phyloP scores from a whole-genome alignment of 2,888 invertebrate genomes.

The Spodoptera picta region DNA sequence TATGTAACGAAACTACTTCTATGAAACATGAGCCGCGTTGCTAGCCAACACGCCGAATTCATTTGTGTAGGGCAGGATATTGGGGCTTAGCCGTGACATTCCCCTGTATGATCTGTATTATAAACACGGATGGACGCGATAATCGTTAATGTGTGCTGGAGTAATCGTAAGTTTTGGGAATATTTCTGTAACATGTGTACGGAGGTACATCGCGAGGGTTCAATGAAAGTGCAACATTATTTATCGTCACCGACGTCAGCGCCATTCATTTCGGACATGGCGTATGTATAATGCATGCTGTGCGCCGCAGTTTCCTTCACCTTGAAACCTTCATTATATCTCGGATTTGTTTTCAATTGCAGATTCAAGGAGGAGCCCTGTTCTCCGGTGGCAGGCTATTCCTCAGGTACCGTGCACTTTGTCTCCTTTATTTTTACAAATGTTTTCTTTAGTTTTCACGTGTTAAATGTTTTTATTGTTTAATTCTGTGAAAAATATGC shows the following conservation, averaged over 20 bases:
- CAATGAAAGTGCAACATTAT: not conserved
- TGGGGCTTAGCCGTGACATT: not conserved
- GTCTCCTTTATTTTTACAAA: not conserved
- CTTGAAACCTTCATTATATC: conserved; percentile 17
- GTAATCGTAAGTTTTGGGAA: not conserved
- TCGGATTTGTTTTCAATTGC: conserved; percentile 56
- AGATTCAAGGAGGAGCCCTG: conserved; percentile 78
- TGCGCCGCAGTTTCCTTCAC: conserved; percentile 4
- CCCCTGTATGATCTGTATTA: not conserved
- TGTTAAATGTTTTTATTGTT: conserved; percentile 1
- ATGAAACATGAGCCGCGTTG: conserved; percentile 15
- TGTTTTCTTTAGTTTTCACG: conserved; percentile 5
- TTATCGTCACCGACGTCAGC: not conserved
- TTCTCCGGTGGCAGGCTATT: conserved; percentile 59
- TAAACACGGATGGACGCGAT: not conserved
- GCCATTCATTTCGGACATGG: conserved; percentile 2
- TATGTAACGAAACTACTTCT: conserved; percentile 31
- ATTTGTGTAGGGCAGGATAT: not conserved
- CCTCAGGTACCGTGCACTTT: conserved; percentile 58
- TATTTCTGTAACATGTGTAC: too few relatives aligned
- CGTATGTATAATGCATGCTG: conserved; percentile 17
- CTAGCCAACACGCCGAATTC: conserved; percentile 1
- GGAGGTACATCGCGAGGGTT: not conserved
- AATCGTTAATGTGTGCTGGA: not conserved
- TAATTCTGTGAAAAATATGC: too few relatives aligned